Conservation (phyloP, 1,140 invertebrate genomes). For the Drosophila ironensis region DNA sequence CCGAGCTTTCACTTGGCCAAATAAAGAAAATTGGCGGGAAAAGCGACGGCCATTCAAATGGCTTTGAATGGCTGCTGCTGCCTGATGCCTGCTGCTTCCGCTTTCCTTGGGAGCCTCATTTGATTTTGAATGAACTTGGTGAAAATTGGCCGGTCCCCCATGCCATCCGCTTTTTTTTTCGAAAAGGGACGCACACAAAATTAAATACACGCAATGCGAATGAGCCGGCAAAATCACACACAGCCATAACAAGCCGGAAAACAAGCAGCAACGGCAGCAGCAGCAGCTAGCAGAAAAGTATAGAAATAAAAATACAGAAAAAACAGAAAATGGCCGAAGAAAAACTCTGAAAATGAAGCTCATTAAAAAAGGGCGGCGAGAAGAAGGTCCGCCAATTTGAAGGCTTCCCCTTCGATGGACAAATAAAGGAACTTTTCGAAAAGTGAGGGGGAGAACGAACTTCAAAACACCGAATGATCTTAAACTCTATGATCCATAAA, state of each 20-base stretch:
- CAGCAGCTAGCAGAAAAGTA: constrained; percentile 18
- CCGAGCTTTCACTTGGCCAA: constrained; percentile 47
- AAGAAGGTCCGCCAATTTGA: constrained; percentile 41
- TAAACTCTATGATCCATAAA: neutral
- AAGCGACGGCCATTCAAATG: constrained; percentile 78
- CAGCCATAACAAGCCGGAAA: constrained; percentile 62
- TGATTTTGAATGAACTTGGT: constrained; percentile 79
- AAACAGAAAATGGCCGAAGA: neutral
- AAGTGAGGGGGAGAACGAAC: neutral
- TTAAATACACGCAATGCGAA: constrained; percentile 67
- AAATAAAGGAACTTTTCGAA: constrained; percentile 30
- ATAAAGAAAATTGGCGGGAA: constrained; percentile 80
- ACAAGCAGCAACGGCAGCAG: too few relatives aligned
- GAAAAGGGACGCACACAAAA: constrained; percentile 50
- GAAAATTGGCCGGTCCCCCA: constrained; percentile 59
- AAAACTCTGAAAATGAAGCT: constrained; percentile 50
- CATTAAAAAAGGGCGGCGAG: constrained; percentile 62
- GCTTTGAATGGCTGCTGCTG: constrained; percentile 55
- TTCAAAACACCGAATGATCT: neutral
- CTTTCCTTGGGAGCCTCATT: constrained; percentile 54
- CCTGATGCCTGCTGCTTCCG: constrained; percentile 12
- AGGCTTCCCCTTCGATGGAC: constrained; percentile 19
- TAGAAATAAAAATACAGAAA: constrained; percentile 21
- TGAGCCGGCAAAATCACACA: constrained; percentile 43
- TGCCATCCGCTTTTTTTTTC: neutral